Base-by-base conservation (phyloP, 2,113 vertebrate species). In the Pycnonotus jocosus region DNA sequence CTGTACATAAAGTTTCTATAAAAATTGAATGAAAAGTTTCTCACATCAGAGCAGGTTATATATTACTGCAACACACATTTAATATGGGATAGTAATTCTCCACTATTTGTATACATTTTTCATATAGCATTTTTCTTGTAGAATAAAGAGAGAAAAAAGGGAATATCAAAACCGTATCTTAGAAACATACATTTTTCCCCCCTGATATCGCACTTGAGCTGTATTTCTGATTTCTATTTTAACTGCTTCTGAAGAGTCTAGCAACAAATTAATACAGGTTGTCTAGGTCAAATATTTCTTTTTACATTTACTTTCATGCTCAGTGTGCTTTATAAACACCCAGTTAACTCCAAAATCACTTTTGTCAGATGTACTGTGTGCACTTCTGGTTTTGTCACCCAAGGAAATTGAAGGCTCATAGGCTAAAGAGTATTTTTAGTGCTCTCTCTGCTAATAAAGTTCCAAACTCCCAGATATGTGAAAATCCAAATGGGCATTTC, bases 1-100 rank as follows among this genome's bases (percentile, higher is more conserved):
- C 53, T 81, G 37, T 80, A 37, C 45, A 77, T 57, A 86, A 86
- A 92, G 31, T 88, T 86, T 93, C 60, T 91, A 72, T 82, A 56
- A 95, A 93, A 77, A 66, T 8, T 56, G 17, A 88, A 90, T 71
- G 60, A 97, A 93, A 88, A 38, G 80, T 87, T 95, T 97, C 58
- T 88, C 53, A 88, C 37, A 64, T 81, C 78, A 33, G 42, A 84
- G 45, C 11, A 77, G 12, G 42, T 83, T 96, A 84, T 89, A 42
- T 65, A 64, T 92, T 92, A 64, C 47, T 30, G 17, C 37, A 77
- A 72, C 24, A 91, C 9, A 80, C 7, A 60, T 95, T 94, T 88
- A 62, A 93, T 8, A 40, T 44, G 73, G 37, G 91, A 96, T 79
- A 84, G 69, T 58, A 23, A 40, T 89, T 80, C 44, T 66, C 6